A percentile compares a stretch with the other conserved stretches of the same genome.
Evolutionary conservation across 1,140 invertebrate species (phyloP).

Genomic region (Antheraea mylitta): DNA sequence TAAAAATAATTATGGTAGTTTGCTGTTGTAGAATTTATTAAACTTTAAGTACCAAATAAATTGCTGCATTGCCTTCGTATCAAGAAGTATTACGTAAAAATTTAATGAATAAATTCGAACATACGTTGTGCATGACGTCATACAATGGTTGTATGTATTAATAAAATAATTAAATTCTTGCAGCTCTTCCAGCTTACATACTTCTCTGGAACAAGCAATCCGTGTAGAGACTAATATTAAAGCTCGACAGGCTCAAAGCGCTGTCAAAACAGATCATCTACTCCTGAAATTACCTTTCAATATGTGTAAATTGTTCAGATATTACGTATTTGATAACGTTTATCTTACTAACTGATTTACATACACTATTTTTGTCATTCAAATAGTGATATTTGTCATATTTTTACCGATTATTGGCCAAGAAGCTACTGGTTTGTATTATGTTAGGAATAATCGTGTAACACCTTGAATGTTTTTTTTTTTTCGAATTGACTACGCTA

Average conservation of each 20-base stretch:
- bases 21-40: too few relatives aligned
- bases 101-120: not conserved
- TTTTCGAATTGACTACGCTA: too few relatives aligned
- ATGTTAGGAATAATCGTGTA: too few relatives aligned
- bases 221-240: constrained; percentile 18
- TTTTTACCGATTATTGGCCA: too few relatives aligned
- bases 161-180: not conserved
- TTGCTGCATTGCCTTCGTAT: too few relatives aligned
- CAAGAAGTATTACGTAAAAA: too few relatives aligned
- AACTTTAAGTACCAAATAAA: too few relatives aligned
- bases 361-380: too few relatives aligned
- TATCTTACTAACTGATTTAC: not conserved
- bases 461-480: too few relatives aligned
- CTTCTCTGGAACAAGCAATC: not conserved
- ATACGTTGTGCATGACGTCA: not conserved
- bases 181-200: not conserved
- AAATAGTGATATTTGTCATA: too few relatives aligned
- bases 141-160: not conserved
- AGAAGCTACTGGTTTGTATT: too few relatives aligned
- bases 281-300: constrained; percentile 15
- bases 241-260: constrained; percentile 10
- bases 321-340: not conserved
- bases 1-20: too few relatives aligned
- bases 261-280: constrained; percentile 16
- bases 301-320: constrained; percentile 15